Base-by-base conservation (phyloP, 2,113 vertebrate species). In the Dicerorhinus sumatrensis region DNA sequence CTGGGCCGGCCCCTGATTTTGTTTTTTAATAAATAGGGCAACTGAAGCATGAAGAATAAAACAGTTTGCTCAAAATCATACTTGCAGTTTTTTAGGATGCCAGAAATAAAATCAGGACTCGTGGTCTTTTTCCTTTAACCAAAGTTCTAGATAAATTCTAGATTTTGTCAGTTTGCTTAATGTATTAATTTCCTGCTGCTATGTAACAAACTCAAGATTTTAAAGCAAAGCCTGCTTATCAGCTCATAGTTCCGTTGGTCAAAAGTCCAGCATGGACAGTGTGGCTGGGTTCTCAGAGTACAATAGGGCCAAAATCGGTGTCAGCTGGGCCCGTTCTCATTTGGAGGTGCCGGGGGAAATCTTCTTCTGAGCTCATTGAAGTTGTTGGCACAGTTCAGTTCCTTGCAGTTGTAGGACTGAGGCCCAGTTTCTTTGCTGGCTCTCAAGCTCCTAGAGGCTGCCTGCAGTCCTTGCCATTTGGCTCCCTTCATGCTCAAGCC, bases 71-170 rank as follows among this genome's bases (percentile, higher is more conserved):
- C 54, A 94, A 86, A 95, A 91, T 89, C 3, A 65, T 93, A 54
- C 16, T 72, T 96, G 20, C 23, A 67, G 33, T 73, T 60, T 85
- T 91, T 91, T 91, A 63, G 65, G 36, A 70, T 88, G 18, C 58
- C n/a, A 80, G n/a, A 97, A 91, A 63, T 81, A 73, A 94, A 81
- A 86, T 69, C 25, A 92, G n/a, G 75, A 88, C 63, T 93, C 20
- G 63, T 12, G 23, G 46, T 90, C 48, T 96, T 96, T 92, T 94
- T 81, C 56, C 39, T 93, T 95, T 63, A 92, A 46, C 62, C 51
- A 36, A 65, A 93, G 39, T 75, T 94, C 25, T 90, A 77, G 36
- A 48, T 94, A 84, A 65, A 91, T 69, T 88, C 6, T 90, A 84
- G 62, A 63, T 93, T 95, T 87, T 33, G 27, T 58, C 48, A 79